These are phyloP conservation scores for Acrocephalus arundinaceus DNA, from an alignment of 2,113 vertebrate genomes.

Conservation along the genomic window DNA sequence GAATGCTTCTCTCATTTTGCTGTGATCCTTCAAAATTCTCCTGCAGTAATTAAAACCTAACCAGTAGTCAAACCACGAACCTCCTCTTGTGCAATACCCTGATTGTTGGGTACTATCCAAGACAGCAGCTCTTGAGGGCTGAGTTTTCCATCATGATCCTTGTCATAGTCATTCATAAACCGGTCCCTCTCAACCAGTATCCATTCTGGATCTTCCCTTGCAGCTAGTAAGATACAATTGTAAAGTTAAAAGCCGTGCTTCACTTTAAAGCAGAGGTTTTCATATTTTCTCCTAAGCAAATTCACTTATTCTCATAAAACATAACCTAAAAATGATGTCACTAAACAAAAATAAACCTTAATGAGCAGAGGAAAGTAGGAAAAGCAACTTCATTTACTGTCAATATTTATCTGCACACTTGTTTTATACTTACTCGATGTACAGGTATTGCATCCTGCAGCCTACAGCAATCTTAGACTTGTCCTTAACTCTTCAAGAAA, in stretches of 20 bases:
- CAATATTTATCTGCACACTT: not conserved
- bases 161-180: constrained; percentile 93
- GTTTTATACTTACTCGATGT: not conserved
- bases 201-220: constrained; percentile 88
- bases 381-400: not conserved
- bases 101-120: constrained; percentile 94
- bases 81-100: constrained; percentile 92
- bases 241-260: not conserved
- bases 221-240: constrained; percentile 64
- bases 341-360: not conserved
- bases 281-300: not conserved
- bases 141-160: constrained; percentile 87
- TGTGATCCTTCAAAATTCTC: not conserved
- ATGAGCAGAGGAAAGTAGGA: not conserved
- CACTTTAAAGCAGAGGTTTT: not conserved
- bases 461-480: not conserved
- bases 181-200: constrained; percentile 91
- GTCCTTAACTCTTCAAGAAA: not conserved
- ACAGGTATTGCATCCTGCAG: not conserved
- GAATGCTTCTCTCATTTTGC: not conserved
- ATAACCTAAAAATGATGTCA: not conserved
- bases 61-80: constrained; percentile 58
- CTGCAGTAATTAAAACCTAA: not conserved
- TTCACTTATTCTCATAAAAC: not conserved
- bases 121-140: constrained; percentile 86